phyloP scores from a whole-genome alignment of 2,888 invertebrate genomes.

The Neoscelio sp. region DNA sequence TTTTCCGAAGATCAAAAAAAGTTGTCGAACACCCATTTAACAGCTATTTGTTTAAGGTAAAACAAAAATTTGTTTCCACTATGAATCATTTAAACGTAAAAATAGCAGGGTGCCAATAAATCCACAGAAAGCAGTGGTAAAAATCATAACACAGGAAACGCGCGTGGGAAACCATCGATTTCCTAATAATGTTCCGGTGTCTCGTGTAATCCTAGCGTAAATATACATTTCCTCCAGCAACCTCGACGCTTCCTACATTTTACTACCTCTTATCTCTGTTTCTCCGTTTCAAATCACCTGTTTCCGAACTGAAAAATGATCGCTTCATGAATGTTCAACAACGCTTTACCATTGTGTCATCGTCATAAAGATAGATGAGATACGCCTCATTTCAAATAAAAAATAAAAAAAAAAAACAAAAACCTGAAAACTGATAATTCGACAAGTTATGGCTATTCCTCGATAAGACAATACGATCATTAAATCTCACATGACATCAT shows the following conservation, averaged over 20 bases:
- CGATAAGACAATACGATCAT: slow-evolving; percentile 37
- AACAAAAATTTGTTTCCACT: background rate
- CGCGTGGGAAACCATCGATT: slow-evolving; percentile 57
- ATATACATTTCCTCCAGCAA: slow-evolving; percentile 51
- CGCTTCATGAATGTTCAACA: slow-evolving; percentile 47
- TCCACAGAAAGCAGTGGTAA: slow-evolving; percentile 26
- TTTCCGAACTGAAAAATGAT: slow-evolving; percentile 56
- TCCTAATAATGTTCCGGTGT: slow-evolving; percentile 41
- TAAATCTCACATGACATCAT: slow-evolving; percentile 27
- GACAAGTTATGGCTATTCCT: slow-evolving; percentile 31
- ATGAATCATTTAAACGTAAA: slow-evolving; percentile 15
- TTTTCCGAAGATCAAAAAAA: background rate
- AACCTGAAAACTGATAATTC: slow-evolving; percentile 47
- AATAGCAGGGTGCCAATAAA: slow-evolving; percentile 9
- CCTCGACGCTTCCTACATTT: slow-evolving; percentile 57
- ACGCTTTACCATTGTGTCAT: slow-evolving; percentile 58
- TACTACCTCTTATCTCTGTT: slow-evolving; percentile 61
- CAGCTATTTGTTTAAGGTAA: slow-evolving; percentile 1
- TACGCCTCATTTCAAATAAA: slow-evolving; percentile 33
- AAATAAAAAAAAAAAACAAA: slow-evolving; percentile 18
- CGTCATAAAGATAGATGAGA: slow-evolving; percentile 59
- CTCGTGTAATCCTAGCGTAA: slow-evolving; percentile 48
- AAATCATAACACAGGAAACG: slow-evolving; percentile 43
- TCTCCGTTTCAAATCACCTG: slow-evolving; percentile 57
- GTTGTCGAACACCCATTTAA: background rate